Base-by-base conservation (phyloP, 2,797 vertebrate genomes). In the Anisognathus igniventris region DNA sequence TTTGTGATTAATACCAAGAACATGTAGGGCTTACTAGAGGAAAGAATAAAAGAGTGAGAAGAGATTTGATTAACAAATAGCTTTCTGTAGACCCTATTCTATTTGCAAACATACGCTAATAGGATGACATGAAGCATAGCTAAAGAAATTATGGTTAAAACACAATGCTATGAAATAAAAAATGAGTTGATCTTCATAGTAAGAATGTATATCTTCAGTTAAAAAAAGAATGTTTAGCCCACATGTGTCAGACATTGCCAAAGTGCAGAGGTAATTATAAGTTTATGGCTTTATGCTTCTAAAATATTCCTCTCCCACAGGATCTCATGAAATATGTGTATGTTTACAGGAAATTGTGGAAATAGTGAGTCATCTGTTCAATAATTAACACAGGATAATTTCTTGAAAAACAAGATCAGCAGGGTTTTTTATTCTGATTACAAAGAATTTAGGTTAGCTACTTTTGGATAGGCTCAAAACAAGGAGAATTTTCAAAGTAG, bases 371-470 rank as follows among this genome's bases (percentile, higher is more conserved):
- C 83, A 91, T 88, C 92, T 90, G 90, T 89, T 96, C 86, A 95
- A 93, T 92, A 92, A 96, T 96, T 97, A 93, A 96, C 33, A 45
- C 72, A 86, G 81, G 80, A 89, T 90, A 94, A 96, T 92, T 94
- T 92, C 58, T 88, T 95, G 78, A 93, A 92, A 95, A 93, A 65
- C 57, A 91, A 80, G n/a, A 91, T 78, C 92, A 92, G 57, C 72
- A 61, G 65, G 64, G 20, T 56, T 74, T 92, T 84, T 77, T 53
- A 88, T 58, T 30, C 73, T 84, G 51, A 66, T 78, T 68, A 54
- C 14, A 74, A 70, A 82, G 48, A 42, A 61, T 83, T 96, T 47
- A 87, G 28, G 42, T 82, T 87, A 86, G n/a, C 28, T 77, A 77
- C 30, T 68, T 80, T 54, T 88, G 39, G 23, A 88, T 72, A 19